A percentile compares a stretch with the other conserved stretches of the same genome.
These are phyloP conservation scores for Athene noctua DNA, from an alignment of 2,113 vertebrate species.

Conservation along the genomic window DNA sequence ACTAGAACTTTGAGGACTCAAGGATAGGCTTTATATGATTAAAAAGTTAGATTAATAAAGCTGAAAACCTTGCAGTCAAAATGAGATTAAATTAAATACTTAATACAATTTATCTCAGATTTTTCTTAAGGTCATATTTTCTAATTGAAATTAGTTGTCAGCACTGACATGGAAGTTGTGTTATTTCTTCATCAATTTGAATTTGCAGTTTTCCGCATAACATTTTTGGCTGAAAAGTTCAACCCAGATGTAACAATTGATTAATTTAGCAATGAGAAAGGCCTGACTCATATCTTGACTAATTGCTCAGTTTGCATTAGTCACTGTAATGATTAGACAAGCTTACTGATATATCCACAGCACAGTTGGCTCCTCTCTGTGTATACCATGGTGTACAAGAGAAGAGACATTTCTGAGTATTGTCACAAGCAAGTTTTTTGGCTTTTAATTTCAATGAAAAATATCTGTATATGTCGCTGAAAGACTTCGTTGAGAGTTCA, in stretches of 20 bases:
- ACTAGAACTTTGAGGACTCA: neutral
- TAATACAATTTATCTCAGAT: neutral
- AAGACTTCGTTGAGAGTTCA: neutral
- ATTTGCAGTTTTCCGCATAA: neutral
- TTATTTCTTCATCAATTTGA: constrained; percentile 6
- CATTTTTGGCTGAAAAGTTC: constrained; percentile 2
- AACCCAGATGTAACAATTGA: neutral
- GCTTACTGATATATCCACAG: neutral
- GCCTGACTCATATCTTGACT: neutral
- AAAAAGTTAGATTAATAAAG: neutral
- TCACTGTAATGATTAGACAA: neutral
- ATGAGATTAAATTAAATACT: neutral
- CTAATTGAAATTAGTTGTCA: constrained; percentile 13
- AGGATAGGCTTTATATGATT: neutral
- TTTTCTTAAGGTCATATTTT: constrained; percentile 37
- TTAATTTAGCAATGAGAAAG: neutral
- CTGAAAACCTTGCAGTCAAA: neutral
- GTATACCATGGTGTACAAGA: neutral
- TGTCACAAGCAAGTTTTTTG: neutral
- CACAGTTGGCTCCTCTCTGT: neutral
- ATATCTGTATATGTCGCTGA: neutral
- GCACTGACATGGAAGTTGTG: neutral
- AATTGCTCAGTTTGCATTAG: neutral
- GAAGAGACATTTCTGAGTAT: neutral
- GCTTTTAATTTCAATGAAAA: neutral